Conservation (phyloP, 2,113 vertebrate species). For the Syrrhaptes paradoxus region DNA sequence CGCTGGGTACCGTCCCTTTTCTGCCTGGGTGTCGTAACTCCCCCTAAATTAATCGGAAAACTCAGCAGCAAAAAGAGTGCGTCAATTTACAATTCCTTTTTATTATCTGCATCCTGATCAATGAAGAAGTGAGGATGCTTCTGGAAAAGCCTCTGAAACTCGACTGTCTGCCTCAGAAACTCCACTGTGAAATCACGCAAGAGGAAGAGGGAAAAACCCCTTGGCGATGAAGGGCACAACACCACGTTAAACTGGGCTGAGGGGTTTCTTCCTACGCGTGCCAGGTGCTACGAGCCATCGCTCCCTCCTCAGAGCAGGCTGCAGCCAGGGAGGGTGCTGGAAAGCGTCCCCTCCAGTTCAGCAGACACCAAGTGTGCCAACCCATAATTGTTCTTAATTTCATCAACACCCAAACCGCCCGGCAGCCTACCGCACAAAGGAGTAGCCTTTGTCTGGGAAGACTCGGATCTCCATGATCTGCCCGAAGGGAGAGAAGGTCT, state of each 20-base stretch:
- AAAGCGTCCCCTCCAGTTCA: rapidly evolving
- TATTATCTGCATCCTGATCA: no score
- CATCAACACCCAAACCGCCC: rapidly evolving
- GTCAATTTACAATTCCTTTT: background rate
- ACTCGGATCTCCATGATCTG: constrained; percentile 98
- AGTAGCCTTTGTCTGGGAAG: constrained; percentile 98
- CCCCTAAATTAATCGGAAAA: rapidly evolving
- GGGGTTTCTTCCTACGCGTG: rapidly evolving
- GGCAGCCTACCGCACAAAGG: constrained; percentile 88
- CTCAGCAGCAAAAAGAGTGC: background rate
- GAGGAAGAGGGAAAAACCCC: rapidly evolving
- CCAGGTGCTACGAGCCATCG: rapidly evolving
- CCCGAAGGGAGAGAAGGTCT: constrained; percentile 96
- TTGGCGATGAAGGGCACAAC: rapidly evolving
- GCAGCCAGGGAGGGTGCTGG: background rate
- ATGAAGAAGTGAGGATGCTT: background rate
- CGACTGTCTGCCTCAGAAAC: background rate
- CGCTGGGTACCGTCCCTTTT: no score
- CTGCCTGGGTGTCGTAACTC: rapidly evolving
- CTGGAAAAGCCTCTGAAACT: background rate
- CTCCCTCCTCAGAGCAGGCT: no score
- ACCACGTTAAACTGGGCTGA: no score
- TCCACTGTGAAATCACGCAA: rapidly evolving
- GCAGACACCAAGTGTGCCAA: rapidly evolving
- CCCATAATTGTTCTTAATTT: rapidly evolving